Conservation (phyloP, 2,888 invertebrate genomes). For the Spodoptera littoralis region DNA sequence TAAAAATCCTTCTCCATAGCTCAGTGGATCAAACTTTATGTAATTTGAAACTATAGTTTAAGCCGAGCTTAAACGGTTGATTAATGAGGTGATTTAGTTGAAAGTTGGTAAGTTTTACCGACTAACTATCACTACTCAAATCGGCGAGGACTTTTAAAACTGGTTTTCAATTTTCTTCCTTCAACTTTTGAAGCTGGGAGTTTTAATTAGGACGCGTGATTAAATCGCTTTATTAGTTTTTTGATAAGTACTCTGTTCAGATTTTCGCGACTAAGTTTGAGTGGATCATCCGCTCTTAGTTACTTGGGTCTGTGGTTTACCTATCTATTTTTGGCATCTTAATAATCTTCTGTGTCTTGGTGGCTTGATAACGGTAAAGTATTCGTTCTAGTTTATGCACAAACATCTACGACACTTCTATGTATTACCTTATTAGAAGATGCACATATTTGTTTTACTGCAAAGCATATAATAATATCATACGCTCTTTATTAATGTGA, state of each 20-base stretch:
- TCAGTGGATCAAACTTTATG: constrained; percentile 67
- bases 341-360: too few relatives aligned
- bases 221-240: constrained; percentile 43
- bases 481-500: too few relatives aligned
- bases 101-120: constrained; percentile 64
- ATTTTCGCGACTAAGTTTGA: constrained; percentile 30
- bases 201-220: constrained; percentile 49
- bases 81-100: constrained; percentile 72
- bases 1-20: constrained; percentile 49
- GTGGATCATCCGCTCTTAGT: constrained; percentile 29
- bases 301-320: not conserved
- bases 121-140: constrained; percentile 58
- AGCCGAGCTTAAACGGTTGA: constrained; percentile 76
- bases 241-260: constrained; percentile 32
- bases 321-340: too few relatives aligned
- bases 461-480: too few relatives aligned
- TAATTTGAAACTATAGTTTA: constrained; percentile 75
- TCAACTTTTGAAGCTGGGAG: constrained; percentile 38
- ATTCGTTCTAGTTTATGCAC: too few relatives aligned
- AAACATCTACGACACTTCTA: too few relatives aligned
- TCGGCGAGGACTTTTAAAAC: constrained; percentile 47
- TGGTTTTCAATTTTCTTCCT: constrained; percentile 51
- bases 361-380: too few relatives aligned
- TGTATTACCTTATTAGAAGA: too few relatives aligned
- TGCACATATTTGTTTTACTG: too few relatives aligned